phyloP scores from a whole-genome alignment of 92 coral and sea anemone genomes.

The Nematostella vectensis region DNA sequence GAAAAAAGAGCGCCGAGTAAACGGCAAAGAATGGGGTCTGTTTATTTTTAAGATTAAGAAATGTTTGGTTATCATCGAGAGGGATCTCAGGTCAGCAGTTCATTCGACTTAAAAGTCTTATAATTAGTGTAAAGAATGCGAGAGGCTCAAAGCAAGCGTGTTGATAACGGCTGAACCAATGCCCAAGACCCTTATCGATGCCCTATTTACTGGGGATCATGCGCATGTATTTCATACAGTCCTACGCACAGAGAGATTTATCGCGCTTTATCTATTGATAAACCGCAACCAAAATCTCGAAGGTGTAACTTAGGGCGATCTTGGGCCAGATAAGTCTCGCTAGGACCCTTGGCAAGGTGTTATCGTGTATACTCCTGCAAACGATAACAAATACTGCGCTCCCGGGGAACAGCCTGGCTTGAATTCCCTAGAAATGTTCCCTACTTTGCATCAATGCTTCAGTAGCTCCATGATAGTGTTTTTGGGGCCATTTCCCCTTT shows the following conservation, averaged over 20 bases:
- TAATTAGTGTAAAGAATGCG: constrained; percentile 19
- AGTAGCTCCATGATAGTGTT: too few relatives aligned
- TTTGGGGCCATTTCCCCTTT: too few relatives aligned
- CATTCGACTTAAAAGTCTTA: not conserved
- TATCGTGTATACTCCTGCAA: too few relatives aligned
- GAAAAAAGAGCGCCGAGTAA: too few relatives aligned
- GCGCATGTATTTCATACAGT: constrained; percentile 10
- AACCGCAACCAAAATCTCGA: constrained; percentile 32
- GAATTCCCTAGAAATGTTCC: too few relatives aligned
- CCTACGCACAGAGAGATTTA: constrained; percentile 29
- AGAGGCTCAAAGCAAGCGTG: not conserved
- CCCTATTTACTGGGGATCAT: constrained; percentile 21
- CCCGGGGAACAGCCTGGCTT: too few relatives aligned
- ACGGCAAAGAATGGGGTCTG: too few relatives aligned
- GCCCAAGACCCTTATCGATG: constrained; percentile 7
- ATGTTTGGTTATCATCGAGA: constrained; percentile 16
- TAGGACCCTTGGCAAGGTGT: too few relatives aligned
- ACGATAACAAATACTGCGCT: too few relatives aligned
- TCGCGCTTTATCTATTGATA: constrained; percentile 19
- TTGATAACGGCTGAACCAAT: constrained; percentile 5
- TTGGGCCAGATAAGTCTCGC: too few relatives aligned
- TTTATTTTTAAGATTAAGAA: constrained; percentile 15
- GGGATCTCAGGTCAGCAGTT: not conserved
- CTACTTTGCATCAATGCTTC: too few relatives aligned
- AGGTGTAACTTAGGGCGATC: constrained; percentile 31